A percentile compares a stretch with the other conserved stretches of the same genome.
These are phyloP conservation scores for Bujurquina vittata DNA, from an alignment of 2,113 vertebrate genomes.

Conservation along the genomic window DNA sequence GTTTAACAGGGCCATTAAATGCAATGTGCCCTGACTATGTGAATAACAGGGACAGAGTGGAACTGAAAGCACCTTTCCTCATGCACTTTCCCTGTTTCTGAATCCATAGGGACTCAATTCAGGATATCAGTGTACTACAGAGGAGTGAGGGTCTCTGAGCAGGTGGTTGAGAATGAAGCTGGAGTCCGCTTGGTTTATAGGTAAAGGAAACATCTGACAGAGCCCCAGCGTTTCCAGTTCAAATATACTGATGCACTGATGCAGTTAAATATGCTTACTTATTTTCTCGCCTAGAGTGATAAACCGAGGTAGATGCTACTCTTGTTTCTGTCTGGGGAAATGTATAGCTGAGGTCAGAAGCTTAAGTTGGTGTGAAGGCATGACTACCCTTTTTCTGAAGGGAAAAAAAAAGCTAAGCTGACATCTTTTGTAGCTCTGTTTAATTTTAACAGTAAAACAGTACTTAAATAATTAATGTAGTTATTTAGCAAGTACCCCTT, in stretches of 20 bases:
- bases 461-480: no score
- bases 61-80: background rate
- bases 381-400: background rate
- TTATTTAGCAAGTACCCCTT: background rate
- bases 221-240: background rate
- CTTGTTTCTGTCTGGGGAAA: background rate
- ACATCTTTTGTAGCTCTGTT: no score
- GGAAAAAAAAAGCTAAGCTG: background rate
- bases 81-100: background rate
- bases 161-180: conserved; percentile 67
- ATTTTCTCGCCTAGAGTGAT: background rate
- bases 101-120: conserved; percentile 81
- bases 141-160: conserved; percentile 78
- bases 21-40: background rate
- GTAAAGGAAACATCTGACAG: conserved; percentile 31
- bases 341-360: background rate
- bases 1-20: background rate
- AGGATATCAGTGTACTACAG: conserved; percentile 83
- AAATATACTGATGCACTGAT: background rate
- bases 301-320: background rate
- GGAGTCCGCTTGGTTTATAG: conserved; percentile 83
- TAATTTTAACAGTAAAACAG: background rate
- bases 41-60: background rate
- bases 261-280: background rate
- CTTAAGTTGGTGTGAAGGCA: background rate